A percentile compares a stretch with the other conserved stretches of the same genome.
Conservation (phyloP, 1,140 invertebrate genomes). For the Zaprionus kolodkinae region DNA sequence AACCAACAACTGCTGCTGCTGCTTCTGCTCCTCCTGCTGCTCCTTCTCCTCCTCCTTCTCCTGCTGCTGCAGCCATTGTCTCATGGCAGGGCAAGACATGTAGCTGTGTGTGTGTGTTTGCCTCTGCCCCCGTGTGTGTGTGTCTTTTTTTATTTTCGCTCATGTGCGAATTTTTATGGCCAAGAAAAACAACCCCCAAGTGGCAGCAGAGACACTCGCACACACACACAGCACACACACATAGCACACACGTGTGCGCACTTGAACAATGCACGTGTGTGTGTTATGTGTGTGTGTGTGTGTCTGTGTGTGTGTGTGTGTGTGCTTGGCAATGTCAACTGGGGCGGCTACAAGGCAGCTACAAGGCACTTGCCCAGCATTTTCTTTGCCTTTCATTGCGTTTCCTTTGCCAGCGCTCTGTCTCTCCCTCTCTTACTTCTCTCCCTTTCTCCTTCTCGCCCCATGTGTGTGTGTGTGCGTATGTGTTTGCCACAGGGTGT, state of each 20-base stretch:
- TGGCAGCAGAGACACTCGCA: conserved; percentile 33
- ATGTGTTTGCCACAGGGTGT: neutral
- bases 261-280: conserved; percentile 19
- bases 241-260: conserved; percentile 26
- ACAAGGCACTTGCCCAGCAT: conserved; percentile 79
- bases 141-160: conserved; percentile 45
- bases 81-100: conserved; percentile 9
- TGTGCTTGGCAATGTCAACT: conserved; percentile 76
- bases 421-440: too few relatives aligned
- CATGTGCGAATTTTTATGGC: conserved; percentile 79
- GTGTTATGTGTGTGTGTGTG: conserved; percentile 32
- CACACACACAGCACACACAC: conserved; percentile 35
- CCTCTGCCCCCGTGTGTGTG: conserved; percentile 8
- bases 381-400: conserved; percentile 60
- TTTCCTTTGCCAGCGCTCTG: conserved; percentile 26
- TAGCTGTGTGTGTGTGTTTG: conserved; percentile 18
- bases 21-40: conserved; percentile 14
- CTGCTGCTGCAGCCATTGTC: conserved; percentile 56
- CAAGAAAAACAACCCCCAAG: conserved; percentile 76
- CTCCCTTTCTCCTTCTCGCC: too few relatives aligned
- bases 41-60: conserved; percentile 11
- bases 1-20: conserved; percentile 13
- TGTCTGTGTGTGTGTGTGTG: conserved; percentile 35
- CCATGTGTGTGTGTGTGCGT: conserved; percentile 3
- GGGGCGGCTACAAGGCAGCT: conserved; percentile 80